Evolutionary conservation across 2,888 invertebrate species (phyloP), one percentile per base, ranked within the genome.

Genomic region (Thymelicus lineola): DNA sequence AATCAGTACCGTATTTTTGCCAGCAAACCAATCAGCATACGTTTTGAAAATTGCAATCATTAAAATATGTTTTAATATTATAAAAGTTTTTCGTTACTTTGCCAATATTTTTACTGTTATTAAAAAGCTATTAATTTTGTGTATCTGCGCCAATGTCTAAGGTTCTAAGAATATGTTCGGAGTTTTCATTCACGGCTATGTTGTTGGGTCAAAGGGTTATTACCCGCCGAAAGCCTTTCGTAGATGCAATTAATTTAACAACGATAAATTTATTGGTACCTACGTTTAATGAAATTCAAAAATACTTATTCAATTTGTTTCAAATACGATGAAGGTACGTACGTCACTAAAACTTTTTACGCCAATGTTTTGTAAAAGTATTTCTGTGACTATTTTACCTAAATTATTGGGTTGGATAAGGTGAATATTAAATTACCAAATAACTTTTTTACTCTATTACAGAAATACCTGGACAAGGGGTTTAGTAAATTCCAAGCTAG

Each of bases 71-170:
- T 46, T 46, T 46, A 46, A 4, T 46, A n/a, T 53, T 20, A 17
- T 53, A 48, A 1, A 10, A 48, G n/a, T 10, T 7, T 6, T 48
- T 20, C 10, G 17, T 53, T 20, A 53, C 17, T 20, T 53, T 53
- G 0, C 7, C 53, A 53, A 20, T 53, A 20, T 53, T 53, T 20
- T 4, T n/a, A n/a, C 46, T n/a, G 7, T 53, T 17, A 53, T 53
- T 20, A 20, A 53, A 20, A 53, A 20, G 9, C 17, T 10, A 17
- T 53, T 53, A 53, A 53, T 0, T 53, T 84, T 75, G 79, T 79
- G 76, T 82, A 60, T 20, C 45, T 17, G 12, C 17, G 46, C 20
- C 50, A 35, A 38, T 38, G 38, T 20, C 35, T 45, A n/a, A 45
- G 35, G 6, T 15, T 35, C 53, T n/a, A 14, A 35, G 53, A 42